Conservation (phyloP, 1,140 invertebrate species). For the Hyles vespertilio region DNA sequence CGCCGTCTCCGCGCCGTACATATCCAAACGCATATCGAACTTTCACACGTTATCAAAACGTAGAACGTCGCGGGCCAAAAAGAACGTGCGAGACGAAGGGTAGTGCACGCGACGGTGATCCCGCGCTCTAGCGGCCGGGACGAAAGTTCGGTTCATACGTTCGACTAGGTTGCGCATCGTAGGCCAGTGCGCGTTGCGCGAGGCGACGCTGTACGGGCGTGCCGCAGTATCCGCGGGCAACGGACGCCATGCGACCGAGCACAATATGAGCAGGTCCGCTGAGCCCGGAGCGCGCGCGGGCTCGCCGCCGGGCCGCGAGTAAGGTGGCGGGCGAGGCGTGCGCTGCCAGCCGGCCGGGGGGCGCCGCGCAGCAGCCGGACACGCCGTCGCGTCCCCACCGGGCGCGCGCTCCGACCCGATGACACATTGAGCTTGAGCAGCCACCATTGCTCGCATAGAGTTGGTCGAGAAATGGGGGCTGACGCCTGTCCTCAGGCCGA, state of each 20-base stretch:
- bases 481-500: constrained; percentile 95
- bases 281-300: constrained; percentile 26
- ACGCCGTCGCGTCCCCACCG: constrained; percentile 44
- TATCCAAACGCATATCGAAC: constrained; percentile 35
- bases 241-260: constrained; percentile 43
- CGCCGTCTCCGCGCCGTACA: constrained; percentile 30
- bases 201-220: constrained; percentile 38
- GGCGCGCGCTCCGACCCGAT: constrained; percentile 58
- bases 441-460: constrained; percentile 96
- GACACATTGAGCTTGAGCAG: constrained; percentile 69
- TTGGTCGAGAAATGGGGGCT: constrained; percentile 96
- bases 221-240: constrained; percentile 43
- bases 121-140: constrained; percentile 23
- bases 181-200: constrained; percentile 35
- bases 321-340: constrained; percentile 56
- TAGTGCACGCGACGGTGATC: constrained; percentile 24
- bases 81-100: constrained; percentile 4
- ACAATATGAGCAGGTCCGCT: constrained; percentile 40
- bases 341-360: constrained; percentile 54
- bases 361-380: constrained; percentile 59
- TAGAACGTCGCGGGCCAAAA: too few relatives aligned
- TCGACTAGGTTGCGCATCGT: constrained; percentile 31
- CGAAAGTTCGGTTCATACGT: constrained; percentile 17
- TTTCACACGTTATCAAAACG: constrained; percentile 21
- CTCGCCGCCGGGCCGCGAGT: constrained; percentile 44